Evolutionary conservation across 2,888 invertebrate genomes (phyloP).

Genomic region (Rhodophaea formosa): DNA sequence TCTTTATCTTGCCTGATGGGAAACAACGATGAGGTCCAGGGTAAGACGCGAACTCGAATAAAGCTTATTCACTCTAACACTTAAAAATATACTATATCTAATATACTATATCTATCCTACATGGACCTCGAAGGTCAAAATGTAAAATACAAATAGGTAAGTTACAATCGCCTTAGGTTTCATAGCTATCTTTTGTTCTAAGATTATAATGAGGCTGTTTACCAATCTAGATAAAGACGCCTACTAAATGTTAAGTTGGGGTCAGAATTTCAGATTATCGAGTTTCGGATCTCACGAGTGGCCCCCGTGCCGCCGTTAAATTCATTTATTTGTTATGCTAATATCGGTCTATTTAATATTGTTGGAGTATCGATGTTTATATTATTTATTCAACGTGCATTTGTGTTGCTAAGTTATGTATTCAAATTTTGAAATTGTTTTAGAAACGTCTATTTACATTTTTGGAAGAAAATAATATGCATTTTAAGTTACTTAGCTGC

Average conservation of each 20-base stretch:
- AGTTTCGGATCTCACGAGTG: slow-evolving; percentile 18
- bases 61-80: too few species aligned
- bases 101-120: too few species aligned
- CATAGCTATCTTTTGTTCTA: slow-evolving; percentile 19
- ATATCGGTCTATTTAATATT: slow-evolving; percentile 15
- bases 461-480: too few species aligned
- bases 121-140: too few species aligned
- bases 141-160: background rate
- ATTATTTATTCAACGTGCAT: slow-evolving; percentile 6
- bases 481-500: too few species aligned
- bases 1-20: too few species aligned
- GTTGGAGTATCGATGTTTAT: background rate
- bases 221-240: slow-evolving; percentile 19
- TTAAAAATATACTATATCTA: too few species aligned
- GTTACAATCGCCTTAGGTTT: slow-evolving; percentile 1
- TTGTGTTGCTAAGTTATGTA: too few species aligned
- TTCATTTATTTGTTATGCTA: slow-evolving; percentile 18
- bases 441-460: too few species aligned
- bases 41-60: too few species aligned
- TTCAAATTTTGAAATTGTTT: too few species aligned
- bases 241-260: slow-evolving; percentile 18
- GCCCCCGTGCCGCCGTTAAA: slow-evolving; percentile 15
- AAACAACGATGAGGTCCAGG: too few species aligned
- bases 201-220: slow-evolving; percentile 19
- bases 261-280: slow-evolving; percentile 20